These are phyloP conservation scores for Musca vetustissima DNA, from an alignment of 1,140 invertebrate species.

Conservation along the genomic window DNA sequence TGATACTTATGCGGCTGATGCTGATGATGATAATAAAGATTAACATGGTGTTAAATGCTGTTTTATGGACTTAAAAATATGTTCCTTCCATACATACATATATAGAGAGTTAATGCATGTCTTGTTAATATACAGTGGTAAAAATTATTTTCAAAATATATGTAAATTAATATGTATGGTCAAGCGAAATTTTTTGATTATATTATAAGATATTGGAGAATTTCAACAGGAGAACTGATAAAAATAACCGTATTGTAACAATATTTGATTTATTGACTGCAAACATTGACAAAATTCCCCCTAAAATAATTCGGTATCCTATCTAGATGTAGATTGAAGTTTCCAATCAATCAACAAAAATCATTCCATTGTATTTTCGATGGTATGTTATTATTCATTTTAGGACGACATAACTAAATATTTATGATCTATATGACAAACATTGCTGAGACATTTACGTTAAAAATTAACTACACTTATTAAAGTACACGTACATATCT, in stretches of 20 bases:
- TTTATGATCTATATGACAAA: too few relatives aligned
- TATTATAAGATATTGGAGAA: not conserved
- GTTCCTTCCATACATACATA: not conserved
- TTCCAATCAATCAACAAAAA: constrained; percentile 18
- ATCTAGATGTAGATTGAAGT: not conserved
- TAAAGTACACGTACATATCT: too few relatives aligned
- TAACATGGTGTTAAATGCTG: constrained; percentile 6
- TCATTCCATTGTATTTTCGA: too few relatives aligned
- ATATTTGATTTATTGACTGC: not conserved
- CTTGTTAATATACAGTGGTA: too few relatives aligned
- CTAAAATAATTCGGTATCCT: not conserved
- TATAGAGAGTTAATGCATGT: too few relatives aligned
- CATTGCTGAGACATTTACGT: too few relatives aligned
- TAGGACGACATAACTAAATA: too few relatives aligned
- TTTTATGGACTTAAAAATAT: constrained; percentile 2
- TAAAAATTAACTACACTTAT: too few relatives aligned
- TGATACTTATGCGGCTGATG: not conserved
- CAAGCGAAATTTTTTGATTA: too few relatives aligned
- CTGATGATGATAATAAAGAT: constrained; percentile 15
- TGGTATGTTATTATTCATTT: too few relatives aligned
- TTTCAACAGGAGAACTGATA: constrained; percentile 7
- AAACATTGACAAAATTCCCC: not conserved
- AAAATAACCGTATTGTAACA: not conserved
- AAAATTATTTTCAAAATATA: too few relatives aligned
- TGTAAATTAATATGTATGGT: too few relatives aligned